These are phyloP conservation scores for Cosmopolites sordidus DNA, from an alignment of 2,888 invertebrate species.

Conservation along the genomic window DNA sequence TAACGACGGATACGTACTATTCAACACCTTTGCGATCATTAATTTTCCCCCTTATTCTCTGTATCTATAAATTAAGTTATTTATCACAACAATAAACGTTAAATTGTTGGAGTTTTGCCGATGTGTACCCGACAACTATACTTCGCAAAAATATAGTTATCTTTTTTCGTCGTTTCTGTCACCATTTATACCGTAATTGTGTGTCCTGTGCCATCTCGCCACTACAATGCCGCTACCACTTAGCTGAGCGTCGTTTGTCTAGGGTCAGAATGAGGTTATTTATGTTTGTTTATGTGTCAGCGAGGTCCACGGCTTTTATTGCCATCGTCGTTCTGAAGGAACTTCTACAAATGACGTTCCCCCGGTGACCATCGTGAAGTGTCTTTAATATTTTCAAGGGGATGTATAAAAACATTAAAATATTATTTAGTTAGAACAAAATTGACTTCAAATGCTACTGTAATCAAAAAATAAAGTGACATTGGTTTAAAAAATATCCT, in stretches of 20 bases:
- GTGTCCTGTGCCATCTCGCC: not conserved
- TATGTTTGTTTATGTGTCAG: not conserved
- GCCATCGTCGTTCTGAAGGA: not conserved
- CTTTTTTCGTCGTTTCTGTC: not conserved
- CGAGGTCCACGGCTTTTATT: not conserved
- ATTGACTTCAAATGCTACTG: too few species aligned
- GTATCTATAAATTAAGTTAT: not conserved
- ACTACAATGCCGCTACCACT: not conserved
- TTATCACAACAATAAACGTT: not conserved
- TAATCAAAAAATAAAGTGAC: too few species aligned
- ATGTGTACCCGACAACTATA: not conserved
- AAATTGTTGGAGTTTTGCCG: not conserved
- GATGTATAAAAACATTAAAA: too few species aligned
- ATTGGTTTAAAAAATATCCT: too few species aligned
- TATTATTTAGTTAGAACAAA: too few species aligned
- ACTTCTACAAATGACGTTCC: not conserved
- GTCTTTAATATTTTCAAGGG: not conserved
- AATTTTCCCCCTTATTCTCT: too few species aligned
- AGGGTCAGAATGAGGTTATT: not conserved
- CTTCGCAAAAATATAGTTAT: not conserved
- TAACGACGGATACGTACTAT: too few species aligned
- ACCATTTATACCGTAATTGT: not conserved
- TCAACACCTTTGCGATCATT: too few species aligned
- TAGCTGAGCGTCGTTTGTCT: not conserved
- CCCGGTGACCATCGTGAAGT: not conserved